Percentiles rank a stretch among this genome's conserved stretches.
These are phyloP conservation scores for Elysia crispata DNA, from an alignment of 2,888 invertebrate species.

Conservation along the genomic window DNA sequence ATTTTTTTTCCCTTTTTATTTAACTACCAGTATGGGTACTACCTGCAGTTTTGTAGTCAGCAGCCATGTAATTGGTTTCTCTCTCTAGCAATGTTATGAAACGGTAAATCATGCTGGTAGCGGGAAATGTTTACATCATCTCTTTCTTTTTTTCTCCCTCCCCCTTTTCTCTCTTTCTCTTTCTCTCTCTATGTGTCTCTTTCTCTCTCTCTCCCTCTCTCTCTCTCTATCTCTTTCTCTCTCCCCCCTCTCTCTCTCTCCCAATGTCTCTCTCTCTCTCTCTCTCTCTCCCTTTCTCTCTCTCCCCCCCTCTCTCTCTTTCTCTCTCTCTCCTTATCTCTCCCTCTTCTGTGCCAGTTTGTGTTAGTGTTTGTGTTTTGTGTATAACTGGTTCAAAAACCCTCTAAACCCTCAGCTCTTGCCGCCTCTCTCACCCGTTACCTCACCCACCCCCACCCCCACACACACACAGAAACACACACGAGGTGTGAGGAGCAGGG, in stretches of 20 bases:
- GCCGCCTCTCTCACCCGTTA: not conserved
- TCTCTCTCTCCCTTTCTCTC: conserved; percentile 9
- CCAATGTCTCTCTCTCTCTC: not conserved
- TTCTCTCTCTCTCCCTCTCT: not conserved
- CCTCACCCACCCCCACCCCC: not conserved
- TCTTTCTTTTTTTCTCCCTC: not conserved
- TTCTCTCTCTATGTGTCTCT: not conserved
- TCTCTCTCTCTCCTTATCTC: conserved; percentile 5
- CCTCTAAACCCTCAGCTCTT: not conserved
- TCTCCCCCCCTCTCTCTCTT: not conserved
- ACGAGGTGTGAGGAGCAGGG: not conserved
- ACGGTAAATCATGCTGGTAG: too few species aligned
- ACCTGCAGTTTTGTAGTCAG: too few species aligned
- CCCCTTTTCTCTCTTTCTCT: conserved; percentile 4
- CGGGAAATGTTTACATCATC: not conserved
- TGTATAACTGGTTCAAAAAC: too few species aligned
- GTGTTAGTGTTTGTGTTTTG: not conserved
- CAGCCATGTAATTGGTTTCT: too few species aligned
- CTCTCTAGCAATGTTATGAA: too few species aligned
- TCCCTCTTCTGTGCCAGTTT: not conserved
- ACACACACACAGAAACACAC: not conserved
- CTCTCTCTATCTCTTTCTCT: not conserved
- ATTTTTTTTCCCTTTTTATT: too few species aligned
- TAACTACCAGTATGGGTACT: too few species aligned
- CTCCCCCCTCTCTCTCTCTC: not conserved